Conservation (phyloP, 2,888 invertebrate species). For the Oligia strigilis region DNA sequence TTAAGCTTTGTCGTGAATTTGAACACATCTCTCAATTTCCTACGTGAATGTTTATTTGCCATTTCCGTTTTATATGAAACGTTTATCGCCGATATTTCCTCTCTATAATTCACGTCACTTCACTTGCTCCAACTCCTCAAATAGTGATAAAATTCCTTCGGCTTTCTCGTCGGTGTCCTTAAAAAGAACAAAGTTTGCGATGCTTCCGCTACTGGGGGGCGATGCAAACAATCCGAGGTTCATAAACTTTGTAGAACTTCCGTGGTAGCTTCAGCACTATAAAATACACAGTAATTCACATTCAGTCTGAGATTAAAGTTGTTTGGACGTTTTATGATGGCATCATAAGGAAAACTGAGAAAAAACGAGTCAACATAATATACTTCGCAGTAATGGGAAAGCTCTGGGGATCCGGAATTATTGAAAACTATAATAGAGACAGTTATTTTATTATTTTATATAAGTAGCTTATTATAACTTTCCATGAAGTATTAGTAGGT, state of each 20-base stretch:
- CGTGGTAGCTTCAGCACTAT: conserved; percentile 68
- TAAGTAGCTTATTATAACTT: conserved; percentile 45
- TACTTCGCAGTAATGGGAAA: conserved; percentile 40
- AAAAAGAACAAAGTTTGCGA: conserved; percentile 80
- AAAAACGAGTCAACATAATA: conserved; percentile 32
- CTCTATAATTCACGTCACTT: conserved; percentile 33
- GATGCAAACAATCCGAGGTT: conserved; percentile 81
- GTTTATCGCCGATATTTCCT: conserved; percentile 21
- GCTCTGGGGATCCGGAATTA: conserved; percentile 22
- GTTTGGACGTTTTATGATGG: conserved; percentile 47
- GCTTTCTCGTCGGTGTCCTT: conserved; percentile 72
- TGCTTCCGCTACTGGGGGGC: conserved; percentile 74
- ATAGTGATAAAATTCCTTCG: conserved; percentile 76
- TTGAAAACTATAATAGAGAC: conserved; percentile 27
- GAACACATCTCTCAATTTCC: conserved; percentile 22
- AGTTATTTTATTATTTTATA: conserved; percentile 15
- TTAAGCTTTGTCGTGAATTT: conserved; percentile 45
- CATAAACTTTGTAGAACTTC: conserved; percentile 81
- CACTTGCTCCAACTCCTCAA: conserved; percentile 57
- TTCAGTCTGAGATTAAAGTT: conserved; percentile 55
- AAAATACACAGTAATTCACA: conserved; percentile 73
- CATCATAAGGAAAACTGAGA: conserved; percentile 46
- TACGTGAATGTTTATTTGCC: conserved; percentile 20
- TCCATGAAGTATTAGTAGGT: conserved; percentile 14
- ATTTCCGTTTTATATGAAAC: conserved; percentile 23